Evolutionary conservation across 2,113 vertebrate genomes (phyloP).

Genomic region (Ailurus styani): DNA sequence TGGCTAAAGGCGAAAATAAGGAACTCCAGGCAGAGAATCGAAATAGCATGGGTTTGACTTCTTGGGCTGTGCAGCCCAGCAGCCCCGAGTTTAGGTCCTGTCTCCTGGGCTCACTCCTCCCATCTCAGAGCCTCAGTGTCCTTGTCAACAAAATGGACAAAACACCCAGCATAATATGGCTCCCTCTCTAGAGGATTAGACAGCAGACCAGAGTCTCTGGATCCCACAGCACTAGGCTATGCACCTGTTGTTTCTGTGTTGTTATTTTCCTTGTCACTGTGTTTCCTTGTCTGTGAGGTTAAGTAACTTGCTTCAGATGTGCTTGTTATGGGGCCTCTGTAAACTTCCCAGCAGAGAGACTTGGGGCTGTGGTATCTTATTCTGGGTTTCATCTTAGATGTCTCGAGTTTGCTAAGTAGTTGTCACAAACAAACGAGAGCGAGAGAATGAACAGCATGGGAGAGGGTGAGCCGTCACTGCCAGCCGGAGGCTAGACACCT

Average conservation of each 20-base stretch:
- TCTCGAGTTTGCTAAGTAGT: not conserved
- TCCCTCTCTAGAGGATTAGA: not conserved
- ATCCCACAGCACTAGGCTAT: not conserved
- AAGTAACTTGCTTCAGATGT: not conserved
- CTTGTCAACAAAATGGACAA: not conserved
- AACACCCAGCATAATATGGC: not conserved
- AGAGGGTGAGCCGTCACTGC: not conserved
- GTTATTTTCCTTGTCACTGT: not conserved
- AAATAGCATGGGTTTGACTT: not conserved
- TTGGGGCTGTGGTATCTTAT: not conserved
- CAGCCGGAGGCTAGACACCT: not conserved
- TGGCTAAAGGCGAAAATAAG: not conserved
- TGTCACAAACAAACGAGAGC: not conserved
- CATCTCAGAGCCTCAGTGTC: not conserved
- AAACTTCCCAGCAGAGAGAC: not conserved
- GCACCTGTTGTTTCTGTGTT: not conserved
- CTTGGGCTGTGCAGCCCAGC: not conserved
- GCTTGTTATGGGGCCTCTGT: not conserved
- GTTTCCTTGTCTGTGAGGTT: not conserved
- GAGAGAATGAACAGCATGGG: not conserved
- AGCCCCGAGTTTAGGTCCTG: not conserved
- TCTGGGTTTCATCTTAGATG: not conserved
- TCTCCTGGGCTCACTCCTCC: not conserved
- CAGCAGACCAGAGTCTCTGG: not conserved
- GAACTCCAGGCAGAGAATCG: not conserved